Evolutionary conservation across 2,113 vertebrate species (phyloP), one percentile per base, ranked within the genome.

Genomic region (Microcebus jonahi): DNA sequence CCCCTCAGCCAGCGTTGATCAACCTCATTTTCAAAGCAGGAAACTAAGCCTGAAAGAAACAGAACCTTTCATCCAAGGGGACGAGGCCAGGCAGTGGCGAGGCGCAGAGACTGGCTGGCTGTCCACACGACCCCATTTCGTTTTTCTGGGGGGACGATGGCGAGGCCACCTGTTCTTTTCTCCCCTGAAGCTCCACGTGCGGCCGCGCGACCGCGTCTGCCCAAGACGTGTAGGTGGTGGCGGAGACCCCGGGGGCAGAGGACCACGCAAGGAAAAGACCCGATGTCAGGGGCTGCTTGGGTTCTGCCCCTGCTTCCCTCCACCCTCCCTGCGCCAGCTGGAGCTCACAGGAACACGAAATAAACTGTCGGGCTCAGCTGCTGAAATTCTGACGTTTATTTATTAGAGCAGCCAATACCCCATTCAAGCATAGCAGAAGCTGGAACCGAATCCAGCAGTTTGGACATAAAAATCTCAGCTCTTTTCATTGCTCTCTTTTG

Each of bases 311-410:
- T 5, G 6, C 45, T 50, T 67, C 23, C 53, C 53, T 55, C 34
- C 81, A 31, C 14, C 20, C 79, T 3, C 9, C n/a, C n/a, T 0
- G 3, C 59, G 12, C 65, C 0, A 1, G 6, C 2, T 2, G 21
- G 71, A 57, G 34, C 42, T 57, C 21, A 15, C 14, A 50, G 65
- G 21, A 45, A 87, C 23, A 23, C n/a, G 48, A 67, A 14, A 59
- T 18, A 79, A 67, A 48, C 23, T 17, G 25, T 7, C 1, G 27
- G 81, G 27, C 27, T 39, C 57, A 21, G 36, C 20, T 13, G 12
- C 80, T 59, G 48, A 50, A n/a, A 53, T 53, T 73, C 65, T 14
- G 39, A 59, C 17, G 67, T 13, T 73, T 10, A 7, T 10, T 29
- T 9, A 18, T 29, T 15, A n/a, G 79, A 71, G 1, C 10, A 18